Percentiles rank a stretch among this genome's conserved stretches.
Evolutionary conservation across 2,888 invertebrate species (phyloP).

Genomic region (Phalera bucephala): DNA sequence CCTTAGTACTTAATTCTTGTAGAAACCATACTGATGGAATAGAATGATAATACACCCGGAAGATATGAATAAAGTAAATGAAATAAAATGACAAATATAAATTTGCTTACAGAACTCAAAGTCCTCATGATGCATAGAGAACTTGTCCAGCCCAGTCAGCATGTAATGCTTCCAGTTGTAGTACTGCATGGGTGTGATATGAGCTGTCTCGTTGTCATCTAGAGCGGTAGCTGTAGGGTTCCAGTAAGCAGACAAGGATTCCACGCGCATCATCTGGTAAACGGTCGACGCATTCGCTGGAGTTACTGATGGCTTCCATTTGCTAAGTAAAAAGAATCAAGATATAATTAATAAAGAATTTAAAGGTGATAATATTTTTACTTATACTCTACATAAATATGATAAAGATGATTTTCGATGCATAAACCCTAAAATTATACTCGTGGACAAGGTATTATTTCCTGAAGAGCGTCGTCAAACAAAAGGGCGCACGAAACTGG

Average conservation of each 20-base stretch:
- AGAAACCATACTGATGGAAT: too few relatives aligned
- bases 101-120: conserved; percentile 91
- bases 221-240: conserved; percentile 84
- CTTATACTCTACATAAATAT: too few relatives aligned
- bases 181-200: conserved; percentile 81
- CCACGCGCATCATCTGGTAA: conserved; percentile 90
- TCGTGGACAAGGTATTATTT: too few relatives aligned
- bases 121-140: conserved; percentile 89
- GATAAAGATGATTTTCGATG: too few relatives aligned
- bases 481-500: too few relatives aligned
- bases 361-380: too few relatives aligned
- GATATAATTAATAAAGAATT: too few relatives aligned
- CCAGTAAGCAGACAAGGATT: conserved; percentile 90
- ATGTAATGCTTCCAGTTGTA: conserved; percentile 90
- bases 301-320: conserved; percentile 89
- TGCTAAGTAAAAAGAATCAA: conserved; percentile 80
- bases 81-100: background rate
- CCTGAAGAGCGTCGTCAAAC: too few relatives aligned
- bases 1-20: too few relatives aligned
- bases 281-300: conserved; percentile 83
- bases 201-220: conserved; percentile 77
- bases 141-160: conserved; percentile 89
- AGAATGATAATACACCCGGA: too few relatives aligned
- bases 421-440: too few relatives aligned
- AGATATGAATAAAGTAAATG: too few relatives aligned